These are phyloP conservation scores for Dryocosmus kuriphilus DNA, from an alignment of 2,888 invertebrate species.

Conservation along the genomic window DNA sequence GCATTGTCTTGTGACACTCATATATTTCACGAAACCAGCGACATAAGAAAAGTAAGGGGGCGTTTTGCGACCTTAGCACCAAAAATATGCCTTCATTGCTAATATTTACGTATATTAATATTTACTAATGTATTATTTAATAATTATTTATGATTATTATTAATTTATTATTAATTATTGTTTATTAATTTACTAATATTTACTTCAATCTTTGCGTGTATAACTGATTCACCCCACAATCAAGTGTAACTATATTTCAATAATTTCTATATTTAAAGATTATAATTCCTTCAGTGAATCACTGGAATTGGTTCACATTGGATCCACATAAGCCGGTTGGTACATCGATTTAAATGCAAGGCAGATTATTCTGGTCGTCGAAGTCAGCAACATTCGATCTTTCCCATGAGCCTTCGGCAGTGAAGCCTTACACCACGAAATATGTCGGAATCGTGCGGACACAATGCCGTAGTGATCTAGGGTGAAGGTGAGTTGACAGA, in stretches of 20 bases:
- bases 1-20: constrained; percentile 24
- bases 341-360: constrained; percentile 1
- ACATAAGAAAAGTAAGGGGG: background rate
- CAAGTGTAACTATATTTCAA: too few species aligned
- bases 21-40: constrained; percentile 24
- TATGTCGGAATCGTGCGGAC: constrained; percentile 58
- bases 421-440: constrained; percentile 48
- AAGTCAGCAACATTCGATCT: constrained; percentile 17
- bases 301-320: too few species aligned
- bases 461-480: constrained; percentile 60
- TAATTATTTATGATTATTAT: too few species aligned
- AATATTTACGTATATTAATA: too few species aligned
- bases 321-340: constrained; percentile 15
- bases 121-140: too few species aligned
- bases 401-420: constrained; percentile 52
- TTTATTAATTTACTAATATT: too few species aligned
- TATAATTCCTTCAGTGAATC: too few species aligned
- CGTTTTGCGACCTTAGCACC: constrained; percentile 24
- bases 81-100: background rate
- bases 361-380: background rate
- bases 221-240: too few species aligned
- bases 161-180: too few species aligned
- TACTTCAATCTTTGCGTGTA: too few species aligned
- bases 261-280: too few species aligned
- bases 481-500: constrained; percentile 61